These are phyloP conservation scores for Corythornis cristatus DNA, from an alignment of 2,113 vertebrate genomes.

Conservation along the genomic window DNA sequence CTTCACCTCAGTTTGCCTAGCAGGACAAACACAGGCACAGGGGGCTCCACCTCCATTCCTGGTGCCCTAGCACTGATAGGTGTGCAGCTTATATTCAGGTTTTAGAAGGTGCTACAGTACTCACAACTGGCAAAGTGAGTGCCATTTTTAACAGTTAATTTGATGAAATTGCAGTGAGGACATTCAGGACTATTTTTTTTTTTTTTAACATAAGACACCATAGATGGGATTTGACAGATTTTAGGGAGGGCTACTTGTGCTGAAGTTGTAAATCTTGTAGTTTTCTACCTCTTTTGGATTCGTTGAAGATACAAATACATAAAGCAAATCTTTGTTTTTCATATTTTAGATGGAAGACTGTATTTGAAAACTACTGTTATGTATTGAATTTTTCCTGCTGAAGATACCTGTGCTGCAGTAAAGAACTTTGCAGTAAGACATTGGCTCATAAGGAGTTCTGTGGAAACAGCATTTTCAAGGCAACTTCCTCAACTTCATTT, in stretches of 20 bases:
- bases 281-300: background rate
- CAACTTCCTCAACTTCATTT: conserved; percentile 75
- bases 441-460: conserved; percentile 66
- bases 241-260: background rate
- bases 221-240: background rate
- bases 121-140: background rate
- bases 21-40: conserved; percentile 48
- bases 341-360: conserved; percentile 96
- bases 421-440: conserved; percentile 72
- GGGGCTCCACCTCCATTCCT: conserved; percentile 40
- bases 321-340: conserved; percentile 74
- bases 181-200: background rate
- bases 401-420: conserved; percentile 71
- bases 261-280: background rate
- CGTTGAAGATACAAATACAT: background rate
- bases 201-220: background rate
- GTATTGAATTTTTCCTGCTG: conserved; percentile 88
- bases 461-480: conserved; percentile 72
- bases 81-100: conserved; percentile 50
- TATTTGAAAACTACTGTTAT: conserved; percentile 99
- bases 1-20: conserved; percentile 68
- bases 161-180: background rate
- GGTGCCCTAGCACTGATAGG: conserved; percentile 26
- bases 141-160: conserved; percentile 14
- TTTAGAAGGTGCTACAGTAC: background rate